A percentile compares a stretch with the other conserved stretches of the same genome.
phyloP scores from a whole-genome alignment of 2,888 invertebrate genomes.

The Himalopsyche anomala region DNA sequence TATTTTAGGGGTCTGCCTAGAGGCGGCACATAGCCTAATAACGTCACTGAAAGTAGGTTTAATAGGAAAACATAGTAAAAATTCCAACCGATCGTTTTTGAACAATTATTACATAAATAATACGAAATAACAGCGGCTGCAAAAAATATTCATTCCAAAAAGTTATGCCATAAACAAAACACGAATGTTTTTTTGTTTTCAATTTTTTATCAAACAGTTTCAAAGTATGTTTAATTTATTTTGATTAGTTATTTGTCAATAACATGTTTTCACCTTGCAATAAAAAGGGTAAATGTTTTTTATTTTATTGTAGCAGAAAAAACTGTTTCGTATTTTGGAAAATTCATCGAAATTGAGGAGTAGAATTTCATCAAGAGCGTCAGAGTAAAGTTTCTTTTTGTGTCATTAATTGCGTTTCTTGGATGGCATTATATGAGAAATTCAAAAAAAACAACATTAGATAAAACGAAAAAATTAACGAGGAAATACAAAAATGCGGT shows the following conservation, averaged over 20 bases:
- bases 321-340: neutral
- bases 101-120: too few species aligned
- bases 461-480: neutral
- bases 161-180: too few species aligned
- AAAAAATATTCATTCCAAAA: too few species aligned
- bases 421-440: neutral
- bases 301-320: neutral
- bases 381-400: neutral
- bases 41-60: too few species aligned
- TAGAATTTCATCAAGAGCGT: neutral
- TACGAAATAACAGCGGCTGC: too few species aligned
- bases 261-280: neutral
- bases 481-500: slow-evolving; percentile 9
- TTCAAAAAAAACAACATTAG: neutral
- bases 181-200: too few species aligned
- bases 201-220: neutral
- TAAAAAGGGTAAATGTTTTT: neutral
- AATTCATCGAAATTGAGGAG: neutral
- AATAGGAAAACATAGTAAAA: too few species aligned
- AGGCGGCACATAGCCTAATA: too few species aligned
- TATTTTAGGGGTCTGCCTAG: too few species aligned
- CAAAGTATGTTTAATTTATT: too few species aligned
- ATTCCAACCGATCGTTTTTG: too few species aligned
- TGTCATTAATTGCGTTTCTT: slow-evolving; percentile 8
- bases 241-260: neutral